Evolutionary conservation across 2,113 vertebrate species (phyloP).

Genomic region (cattle (Bos taurus)): ARS-UCD2.0 NC_037337.1:47108001-47108500

Average conservation of each 20-base stretch:
- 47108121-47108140: not conserved
- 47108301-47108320: not conserved
- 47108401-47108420: not conserved
- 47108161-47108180: not conserved
- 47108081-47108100: not conserved
- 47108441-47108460: not conserved
- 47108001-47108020: not conserved
- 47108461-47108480: not conserved
- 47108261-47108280: not conserved
- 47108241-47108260: not conserved
- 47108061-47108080: not conserved
- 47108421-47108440: not conserved
- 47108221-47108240: not conserved
- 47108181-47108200: not conserved
- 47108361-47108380: not conserved
- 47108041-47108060: not conserved
- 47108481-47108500: not conserved
- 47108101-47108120: not conserved
- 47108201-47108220: not conserved
- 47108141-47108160: not conserved
- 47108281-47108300: not conserved
- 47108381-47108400: not conserved
- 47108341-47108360: not conserved
- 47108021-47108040: not conserved
- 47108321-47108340: not conserved